These are phyloP conservation scores for Tyrannus savana DNA, from an alignment of 2,113 vertebrate species.

Conservation along the genomic window DNA sequence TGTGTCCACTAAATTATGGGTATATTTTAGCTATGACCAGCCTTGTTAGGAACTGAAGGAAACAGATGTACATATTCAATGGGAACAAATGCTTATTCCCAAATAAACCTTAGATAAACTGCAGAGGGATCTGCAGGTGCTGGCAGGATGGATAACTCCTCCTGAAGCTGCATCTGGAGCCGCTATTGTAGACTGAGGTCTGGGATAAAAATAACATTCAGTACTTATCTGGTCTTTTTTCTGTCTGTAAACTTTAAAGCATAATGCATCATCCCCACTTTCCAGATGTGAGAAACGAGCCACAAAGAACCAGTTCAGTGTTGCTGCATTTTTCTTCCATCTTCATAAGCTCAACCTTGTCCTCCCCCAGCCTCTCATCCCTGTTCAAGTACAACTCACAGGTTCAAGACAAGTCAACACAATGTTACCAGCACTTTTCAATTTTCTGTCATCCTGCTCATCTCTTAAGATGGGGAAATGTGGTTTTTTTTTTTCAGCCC, in stretches of 20 bases:
- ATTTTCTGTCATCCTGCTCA: background rate
- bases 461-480: background rate
- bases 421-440: background rate
- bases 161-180: constrained; percentile 31
- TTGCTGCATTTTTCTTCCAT: background rate
- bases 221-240: background rate
- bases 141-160: background rate
- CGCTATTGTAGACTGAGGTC: background rate
- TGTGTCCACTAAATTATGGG: background rate
- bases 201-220: constrained; percentile 22
- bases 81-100: background rate
- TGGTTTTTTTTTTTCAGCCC: background rate
- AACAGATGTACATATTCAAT: background rate
- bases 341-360: background rate
- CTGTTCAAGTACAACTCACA: background rate
- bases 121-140: constrained; percentile 13
- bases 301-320: background rate
- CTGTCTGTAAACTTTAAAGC: constrained; percentile 13
- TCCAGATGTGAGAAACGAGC: constrained; percentile 14
- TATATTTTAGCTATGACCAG: background rate
- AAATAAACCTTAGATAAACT: background rate
- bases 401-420: background rate
- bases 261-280: background rate
- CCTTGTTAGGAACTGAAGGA: background rate
- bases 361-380: background rate